Evolutionary conservation across 92 coral and sea anemone species (phyloP).

Genomic region (Ricordea florida): DNA sequence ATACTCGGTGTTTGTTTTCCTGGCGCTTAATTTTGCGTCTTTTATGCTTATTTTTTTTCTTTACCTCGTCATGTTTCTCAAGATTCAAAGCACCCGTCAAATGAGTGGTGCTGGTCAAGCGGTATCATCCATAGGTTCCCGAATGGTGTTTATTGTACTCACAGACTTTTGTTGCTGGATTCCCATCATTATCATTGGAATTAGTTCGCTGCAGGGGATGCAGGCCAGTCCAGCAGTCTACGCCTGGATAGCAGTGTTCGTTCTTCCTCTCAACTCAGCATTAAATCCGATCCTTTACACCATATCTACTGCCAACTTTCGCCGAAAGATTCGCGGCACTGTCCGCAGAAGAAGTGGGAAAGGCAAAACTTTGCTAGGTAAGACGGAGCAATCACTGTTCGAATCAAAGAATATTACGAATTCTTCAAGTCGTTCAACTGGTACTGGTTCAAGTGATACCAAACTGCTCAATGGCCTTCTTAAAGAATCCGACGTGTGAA

Average conservation of each 20-base stretch:
- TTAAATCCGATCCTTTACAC: constrained; percentile 94
- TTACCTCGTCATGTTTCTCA: constrained; percentile 78
- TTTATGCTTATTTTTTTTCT: constrained; percentile 67
- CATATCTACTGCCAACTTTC: constrained; percentile 88
- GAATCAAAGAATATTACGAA: neutral
- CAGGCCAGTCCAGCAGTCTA: constrained; percentile 81
- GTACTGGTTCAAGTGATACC: neutral
- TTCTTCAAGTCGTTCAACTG: neutral
- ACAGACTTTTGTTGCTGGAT: constrained; percentile 97
- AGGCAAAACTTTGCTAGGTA: neutral
- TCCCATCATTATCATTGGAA: constrained; percentile 88
- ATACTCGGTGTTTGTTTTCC: constrained; percentile 82
- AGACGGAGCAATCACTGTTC: neutral
- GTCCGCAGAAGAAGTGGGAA: constrained; percentile 21
- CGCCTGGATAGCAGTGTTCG: constrained; percentile 98
- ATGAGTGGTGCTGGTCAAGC: constrained; percentile 65
- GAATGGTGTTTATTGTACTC: constrained; percentile 92
- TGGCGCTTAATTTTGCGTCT: constrained; percentile 70
- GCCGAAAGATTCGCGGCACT: constrained; percentile 59
- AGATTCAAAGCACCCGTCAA: constrained; percentile 68
- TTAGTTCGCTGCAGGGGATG: constrained; percentile 82
- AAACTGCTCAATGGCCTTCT: neutral
- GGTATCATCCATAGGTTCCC: constrained; percentile 78
- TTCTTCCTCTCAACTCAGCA: constrained; percentile 94
- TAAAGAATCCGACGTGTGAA: constrained; percentile 10